Percentiles rank a stretch among this genome's conserved stretches.
Evolutionary conservation across 2,113 vertebrate genomes (phyloP).

Genomic region (Camelus dromedarius): DNA sequence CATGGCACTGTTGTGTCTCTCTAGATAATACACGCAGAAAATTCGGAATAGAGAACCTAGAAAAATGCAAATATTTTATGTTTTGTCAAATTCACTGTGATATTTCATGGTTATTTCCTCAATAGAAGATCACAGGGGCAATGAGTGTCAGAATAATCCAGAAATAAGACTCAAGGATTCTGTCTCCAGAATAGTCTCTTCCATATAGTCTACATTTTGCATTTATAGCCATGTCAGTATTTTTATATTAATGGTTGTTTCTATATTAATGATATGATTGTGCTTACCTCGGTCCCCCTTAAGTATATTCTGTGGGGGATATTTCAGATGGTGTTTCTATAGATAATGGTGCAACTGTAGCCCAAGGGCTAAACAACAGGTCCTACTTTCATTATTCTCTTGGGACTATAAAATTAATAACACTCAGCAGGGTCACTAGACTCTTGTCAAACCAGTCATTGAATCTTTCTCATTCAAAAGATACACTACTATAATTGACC

Average conservation of each 20-base stretch:
- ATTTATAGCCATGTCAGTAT: not conserved
- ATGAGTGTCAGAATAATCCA: not conserved
- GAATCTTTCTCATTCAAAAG: constrained; percentile 56
- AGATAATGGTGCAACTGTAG: constrained; percentile 39
- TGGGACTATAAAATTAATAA: constrained; percentile 63
- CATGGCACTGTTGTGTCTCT: not conserved
- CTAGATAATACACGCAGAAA: not conserved
- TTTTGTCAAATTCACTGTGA: not conserved
- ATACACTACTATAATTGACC: constrained; percentile 51
- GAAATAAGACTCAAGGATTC: not conserved
- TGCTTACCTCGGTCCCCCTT: not conserved
- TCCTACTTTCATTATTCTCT: constrained; percentile 60
- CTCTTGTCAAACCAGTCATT: constrained; percentile 27
- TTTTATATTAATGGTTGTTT: constrained; percentile 38
- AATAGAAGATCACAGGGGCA: not conserved
- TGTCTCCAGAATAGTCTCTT: not conserved
- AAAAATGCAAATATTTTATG: not conserved
- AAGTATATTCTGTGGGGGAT: not conserved
- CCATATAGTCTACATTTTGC: not conserved
- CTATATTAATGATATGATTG: not conserved
- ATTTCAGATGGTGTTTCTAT: constrained; percentile 27
- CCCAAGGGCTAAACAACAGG: constrained; percentile 51
- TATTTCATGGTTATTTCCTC: not conserved
- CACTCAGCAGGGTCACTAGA: constrained; percentile 47
- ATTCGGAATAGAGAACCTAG: not conserved